Base-by-base conservation (phyloP, 1,140 invertebrate genomes). In the Laodelphax striatellus region DNA sequence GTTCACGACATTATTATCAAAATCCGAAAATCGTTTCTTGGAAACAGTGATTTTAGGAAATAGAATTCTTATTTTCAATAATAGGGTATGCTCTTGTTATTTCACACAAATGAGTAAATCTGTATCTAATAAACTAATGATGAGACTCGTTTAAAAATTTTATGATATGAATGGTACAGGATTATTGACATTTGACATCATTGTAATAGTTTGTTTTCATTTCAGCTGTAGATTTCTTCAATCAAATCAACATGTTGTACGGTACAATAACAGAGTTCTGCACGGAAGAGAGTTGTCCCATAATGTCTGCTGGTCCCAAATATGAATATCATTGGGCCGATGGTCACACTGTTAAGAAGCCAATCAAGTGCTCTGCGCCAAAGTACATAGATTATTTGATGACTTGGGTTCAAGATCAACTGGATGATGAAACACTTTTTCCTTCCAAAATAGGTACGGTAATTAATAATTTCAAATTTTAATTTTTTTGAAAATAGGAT, bases 281-380 rank as follows among this genome's bases (percentile, higher is more conserved):
- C 75, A 97, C 94, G 0, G 94, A 97, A 74, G 92, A 98, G 65
- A 93, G 88, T 64, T 99, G 97, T 78, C 86, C 94, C 14, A 94
- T 98, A 59, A 99, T 99, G 97, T 91, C 89, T 22, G 90, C 89
- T 31, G 96, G 96, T 34, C 94, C 95, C 57, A 98, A 98, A 75
- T 98, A 99, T 72, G 97, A 99, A 76, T 99, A 99, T 74, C 97
- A 98, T 75, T 99, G 97, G 97, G 96, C 96, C 5, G 97, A 99
- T 78, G 96, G 95, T 13, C 88, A 94, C 68, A 96, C 93, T 2
- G 94, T 98, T 1, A 98, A 98, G 72, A 98, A 98, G 74, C 94
- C 96, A 17, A 98, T 99, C 62, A 98, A 98, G 76, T 99, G 95
- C 79, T 97, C 95, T 43, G 97, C 97, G 53, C 96, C 97, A 17